Evolutionary conservation across 2,113 vertebrate genomes (phyloP).

Genomic region (Pollachius pollachius): DNA sequence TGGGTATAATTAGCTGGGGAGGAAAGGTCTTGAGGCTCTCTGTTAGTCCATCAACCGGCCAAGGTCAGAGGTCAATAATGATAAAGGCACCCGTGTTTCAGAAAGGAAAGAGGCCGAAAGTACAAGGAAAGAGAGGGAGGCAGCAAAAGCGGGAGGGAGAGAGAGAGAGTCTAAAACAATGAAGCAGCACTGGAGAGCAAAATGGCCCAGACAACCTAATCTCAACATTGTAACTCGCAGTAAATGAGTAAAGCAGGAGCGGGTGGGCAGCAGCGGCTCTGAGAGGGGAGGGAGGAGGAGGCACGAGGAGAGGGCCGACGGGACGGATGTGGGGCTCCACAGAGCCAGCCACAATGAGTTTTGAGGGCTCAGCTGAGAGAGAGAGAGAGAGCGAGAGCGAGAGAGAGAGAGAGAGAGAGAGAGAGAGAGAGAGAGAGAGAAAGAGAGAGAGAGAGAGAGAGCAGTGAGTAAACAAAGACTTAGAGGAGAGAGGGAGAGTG

Average conservation of each 20-base stretch:
- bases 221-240: conserved; percentile 60
- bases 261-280: conserved; percentile 23
- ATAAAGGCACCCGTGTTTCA: conserved; percentile 35
- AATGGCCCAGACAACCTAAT: conserved; percentile 70
- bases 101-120: conserved; percentile 6
- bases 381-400: conserved; percentile 26
- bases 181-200: conserved; percentile 52
- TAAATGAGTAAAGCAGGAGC: conserved; percentile 57
- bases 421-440: conserved; percentile 26
- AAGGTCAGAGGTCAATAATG: conserved; percentile 55
- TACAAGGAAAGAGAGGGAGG: conserved; percentile 20
- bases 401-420: conserved; percentile 30
- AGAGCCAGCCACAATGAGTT: conserved; percentile 2
- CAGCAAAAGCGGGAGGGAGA: conserved; percentile 14
- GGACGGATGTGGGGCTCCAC: conserved; percentile 17
- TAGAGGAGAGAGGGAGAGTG: neutral
- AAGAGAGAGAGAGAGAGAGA: conserved; percentile 32
- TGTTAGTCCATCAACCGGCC: conserved; percentile 36
- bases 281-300: neutral
- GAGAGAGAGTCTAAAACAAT: conserved; percentile 63
- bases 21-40: conserved; percentile 24
- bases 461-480: conserved; percentile 1
- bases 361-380: conserved; percentile 5
- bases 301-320: conserved; percentile 20
- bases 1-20: neutral